Evolutionary conservation across 1,140 invertebrate species (phyloP).

Genomic region (Mamestra configurata): DNA sequence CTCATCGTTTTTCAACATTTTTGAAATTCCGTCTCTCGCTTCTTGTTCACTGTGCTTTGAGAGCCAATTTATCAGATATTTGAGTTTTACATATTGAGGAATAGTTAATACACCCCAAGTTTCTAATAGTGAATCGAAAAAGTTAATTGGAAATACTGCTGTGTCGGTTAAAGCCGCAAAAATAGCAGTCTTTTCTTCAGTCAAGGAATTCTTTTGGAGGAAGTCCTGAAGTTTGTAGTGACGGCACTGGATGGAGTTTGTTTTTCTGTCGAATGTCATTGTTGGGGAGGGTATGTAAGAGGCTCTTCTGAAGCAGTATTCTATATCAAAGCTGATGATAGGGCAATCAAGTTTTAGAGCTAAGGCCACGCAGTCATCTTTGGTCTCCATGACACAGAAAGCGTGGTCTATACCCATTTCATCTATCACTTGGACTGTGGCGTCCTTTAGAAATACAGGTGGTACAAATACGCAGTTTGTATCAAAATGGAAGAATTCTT

Average conservation of each 20-base stretch:
- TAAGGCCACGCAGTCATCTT: slow-evolving; percentile 63
- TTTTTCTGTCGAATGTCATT: slow-evolving; percentile 35
- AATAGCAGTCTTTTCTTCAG: slow-evolving; percentile 59
- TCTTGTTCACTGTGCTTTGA: not conserved
- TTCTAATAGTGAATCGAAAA: slow-evolving; percentile 54
- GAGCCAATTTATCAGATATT: not conserved
- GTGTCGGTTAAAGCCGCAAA: slow-evolving; percentile 61
- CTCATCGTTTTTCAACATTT: not conserved
- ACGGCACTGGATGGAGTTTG: slow-evolving; percentile 54
- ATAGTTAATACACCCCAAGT: not conserved
- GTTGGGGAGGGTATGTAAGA: slow-evolving; percentile 58
- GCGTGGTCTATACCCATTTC: slow-evolving; percentile 67
- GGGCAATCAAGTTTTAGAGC: slow-evolving; percentile 65
- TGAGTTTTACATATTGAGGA: too few species aligned
- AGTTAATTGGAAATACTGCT: slow-evolving; percentile 57
- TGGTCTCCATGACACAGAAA: slow-evolving; percentile 57
- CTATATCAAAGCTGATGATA: slow-evolving; percentile 63
- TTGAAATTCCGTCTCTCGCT: not conserved
- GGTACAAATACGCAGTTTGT: slow-evolving; percentile 5
- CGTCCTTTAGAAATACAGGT: slow-evolving; percentile 59
- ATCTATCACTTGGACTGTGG: slow-evolving; percentile 62
- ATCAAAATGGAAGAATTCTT: not conserved
- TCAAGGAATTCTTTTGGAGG: slow-evolving; percentile 56
- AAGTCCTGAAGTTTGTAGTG: slow-evolving; percentile 57
- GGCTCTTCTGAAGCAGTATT: slow-evolving; percentile 60